phyloP scores from a whole-genome alignment of 1,140 invertebrate species.

The Drosophila micromelanica region DNA sequence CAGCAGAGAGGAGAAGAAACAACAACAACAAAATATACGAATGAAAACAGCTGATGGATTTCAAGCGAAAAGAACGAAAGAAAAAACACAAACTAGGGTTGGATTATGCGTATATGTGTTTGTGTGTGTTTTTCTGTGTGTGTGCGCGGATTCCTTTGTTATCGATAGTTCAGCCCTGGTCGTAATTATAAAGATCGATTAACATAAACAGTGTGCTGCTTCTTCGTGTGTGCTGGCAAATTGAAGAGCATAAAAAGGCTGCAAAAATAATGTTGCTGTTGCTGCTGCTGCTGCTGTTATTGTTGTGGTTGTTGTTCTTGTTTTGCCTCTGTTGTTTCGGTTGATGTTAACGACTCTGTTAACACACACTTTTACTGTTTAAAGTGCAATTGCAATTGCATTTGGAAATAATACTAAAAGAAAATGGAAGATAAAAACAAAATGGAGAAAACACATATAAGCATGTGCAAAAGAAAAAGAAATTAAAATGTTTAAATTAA shows the following conservation, averaged over 20 bases:
- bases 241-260: constrained; percentile 5
- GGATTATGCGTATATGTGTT: constrained; percentile 1
- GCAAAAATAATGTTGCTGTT: neutral
- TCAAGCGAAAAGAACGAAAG: neutral
- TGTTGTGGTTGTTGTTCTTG: constrained; percentile 1
- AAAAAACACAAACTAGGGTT: constrained; percentile 15
- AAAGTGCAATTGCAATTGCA: constrained; percentile 8
- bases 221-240: neutral
- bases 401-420: neutral
- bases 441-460: constrained; percentile 2
- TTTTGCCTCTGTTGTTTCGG: neutral
- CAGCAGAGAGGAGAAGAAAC: neutral
- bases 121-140: neutral
- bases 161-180: constrained; percentile 51
- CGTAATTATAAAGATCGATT: constrained; percentile 44
- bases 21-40: constrained; percentile 4
- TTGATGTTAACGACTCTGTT: neutral
- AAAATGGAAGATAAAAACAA: constrained; percentile 1
- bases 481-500: neutral
- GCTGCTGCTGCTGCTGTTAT: neutral
- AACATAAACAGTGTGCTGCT: constrained; percentile 9
- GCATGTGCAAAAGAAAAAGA: neutral
- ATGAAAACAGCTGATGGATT: constrained; percentile 46
- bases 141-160: constrained; percentile 18
- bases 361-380: neutral